Evolutionary conservation across 2,113 vertebrate species (phyloP).

Genomic region (Oryzias curvinotus): DNA sequence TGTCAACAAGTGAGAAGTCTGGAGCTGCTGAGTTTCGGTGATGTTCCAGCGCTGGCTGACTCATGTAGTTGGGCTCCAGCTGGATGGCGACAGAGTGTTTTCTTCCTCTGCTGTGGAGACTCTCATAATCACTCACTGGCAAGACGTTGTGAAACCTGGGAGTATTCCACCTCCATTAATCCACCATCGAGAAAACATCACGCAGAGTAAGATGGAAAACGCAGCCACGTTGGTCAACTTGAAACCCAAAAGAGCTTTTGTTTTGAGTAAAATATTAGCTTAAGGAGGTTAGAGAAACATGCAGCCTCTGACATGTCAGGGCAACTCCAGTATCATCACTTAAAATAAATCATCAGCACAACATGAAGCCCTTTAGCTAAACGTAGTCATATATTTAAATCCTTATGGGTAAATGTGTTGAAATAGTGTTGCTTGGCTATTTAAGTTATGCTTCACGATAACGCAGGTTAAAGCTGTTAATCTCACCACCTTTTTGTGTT

Average conservation of each 20-base stretch:
- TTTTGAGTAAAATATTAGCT: conserved; percentile 21
- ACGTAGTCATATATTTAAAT: too few relatives aligned
- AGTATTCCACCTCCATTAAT: conserved; percentile 62
- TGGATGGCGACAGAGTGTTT: conserved; percentile 47
- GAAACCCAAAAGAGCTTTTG: conserved; percentile 18
- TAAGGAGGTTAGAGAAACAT: conserved; percentile 1
- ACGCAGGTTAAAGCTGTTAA: too few relatives aligned
- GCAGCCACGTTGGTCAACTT: conserved; percentile 26
- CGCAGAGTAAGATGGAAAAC: conserved; percentile 26
- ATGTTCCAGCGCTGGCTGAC: conserved; percentile 50
- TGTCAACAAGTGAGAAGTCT: conserved; percentile 32
- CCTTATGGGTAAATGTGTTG: too few relatives aligned
- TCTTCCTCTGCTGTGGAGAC: conserved; percentile 23
- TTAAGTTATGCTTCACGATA: too few relatives aligned
- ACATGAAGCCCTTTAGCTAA: neutral
- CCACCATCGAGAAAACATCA: conserved; percentile 46
- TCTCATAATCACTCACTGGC: conserved; percentile 36
- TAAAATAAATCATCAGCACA: neutral
- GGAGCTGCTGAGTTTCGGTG: conserved; percentile 38
- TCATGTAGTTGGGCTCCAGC: conserved; percentile 48
- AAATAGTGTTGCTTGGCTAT: too few relatives aligned
- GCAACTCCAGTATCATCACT: neutral
- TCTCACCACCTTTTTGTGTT: too few relatives aligned
- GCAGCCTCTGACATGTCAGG: neutral
- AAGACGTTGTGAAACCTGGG: conserved; percentile 68